Base-by-base conservation (phyloP, 2,797 vertebrate genomes). In the Cottoperca gobio region DNA sequence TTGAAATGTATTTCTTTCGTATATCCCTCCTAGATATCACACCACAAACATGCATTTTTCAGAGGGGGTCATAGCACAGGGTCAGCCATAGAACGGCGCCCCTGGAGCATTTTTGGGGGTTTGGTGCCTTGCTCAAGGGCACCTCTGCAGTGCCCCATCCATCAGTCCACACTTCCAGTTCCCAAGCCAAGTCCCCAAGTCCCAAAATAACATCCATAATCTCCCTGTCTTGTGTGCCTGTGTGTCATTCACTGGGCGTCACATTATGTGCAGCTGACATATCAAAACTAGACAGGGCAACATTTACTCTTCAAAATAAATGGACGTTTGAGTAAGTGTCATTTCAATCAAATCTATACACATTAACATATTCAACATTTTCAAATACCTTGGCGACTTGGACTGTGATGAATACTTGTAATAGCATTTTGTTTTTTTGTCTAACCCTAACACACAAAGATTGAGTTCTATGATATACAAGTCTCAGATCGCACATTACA, bases 141-240 rank as follows among this genome's bases (percentile, higher is more conserved):
- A 33, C 31, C 31, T 33, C 8, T 33, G 31, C 31, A 33, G 6
- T 33, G 31, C 6, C 31, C 31, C 31, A 33, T 8, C 8, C 31
- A 33, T 33, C 6, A 33, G 33, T 6, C 8, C 33, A 33, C 31
- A 31, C 8, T 33, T 7, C 31, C 31, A 33, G 31, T 8, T 33
- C 33, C 31, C 31, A 31, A n/a, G n/a, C n/a, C n/a, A n/a, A 33
- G 31, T 33, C 31, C 31, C 31, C 33, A 33, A 8, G 8, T 6
- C 31, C 35, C 46, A 46, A 74, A 73, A 60, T 43, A 76, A 43
- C 40, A 35, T 46, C n/a, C 3, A 53, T 33, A 76, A 81, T 67
- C 68, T 76, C 49, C 49, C 37, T 19, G n/a, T 63, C 40, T 37
- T 46, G n/a, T 57, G 28, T 57, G 59, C 40, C 49, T 28, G 39